Conservation (phyloP, 2,888 invertebrate species). For the Zootermopsis nevadensis region DNA sequence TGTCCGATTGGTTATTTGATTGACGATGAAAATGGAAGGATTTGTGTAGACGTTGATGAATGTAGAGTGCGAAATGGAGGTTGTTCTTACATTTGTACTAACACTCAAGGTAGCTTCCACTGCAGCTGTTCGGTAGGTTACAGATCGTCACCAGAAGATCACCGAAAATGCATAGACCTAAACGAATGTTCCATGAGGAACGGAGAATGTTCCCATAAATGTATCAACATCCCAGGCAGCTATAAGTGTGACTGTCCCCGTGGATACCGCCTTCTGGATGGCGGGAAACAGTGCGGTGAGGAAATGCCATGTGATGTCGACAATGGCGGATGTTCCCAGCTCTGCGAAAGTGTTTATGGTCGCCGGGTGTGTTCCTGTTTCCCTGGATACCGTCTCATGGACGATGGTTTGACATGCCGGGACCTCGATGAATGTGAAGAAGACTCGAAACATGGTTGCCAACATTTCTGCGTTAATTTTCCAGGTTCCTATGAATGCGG, state of each 20-base stretch:
- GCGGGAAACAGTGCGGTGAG: conserved; percentile 60
- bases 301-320: conserved; percentile 64
- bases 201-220: conserved; percentile 62
- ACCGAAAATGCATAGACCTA: conserved; percentile 56
- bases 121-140: conserved; percentile 60
- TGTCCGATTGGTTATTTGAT: conserved; percentile 64
- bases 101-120: conserved; percentile 57
- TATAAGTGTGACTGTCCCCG: conserved; percentile 58
- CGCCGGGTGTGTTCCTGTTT: conserved; percentile 65
- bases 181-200: conserved; percentile 65
- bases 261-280: conserved; percentile 55
- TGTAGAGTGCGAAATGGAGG: conserved; percentile 48
- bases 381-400: conserved; percentile 57
- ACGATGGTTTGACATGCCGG: conserved; percentile 58
- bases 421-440: conserved; percentile 58
- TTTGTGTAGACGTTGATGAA: conserved; percentile 57
- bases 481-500: conserved; percentile 66
- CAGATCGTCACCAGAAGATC: conserved; percentile 53
- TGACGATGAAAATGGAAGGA: conserved; percentile 56
- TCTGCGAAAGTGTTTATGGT: conserved; percentile 64
- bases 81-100: conserved; percentile 66
- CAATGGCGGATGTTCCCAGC: conserved; percentile 69
- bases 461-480: conserved; percentile 65
- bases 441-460: conserved; percentile 65
- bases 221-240: conserved; percentile 60